phyloP scores from a whole-genome alignment of 2,888 invertebrate genomes.

The Rotaria magnacalcarata region DNA sequence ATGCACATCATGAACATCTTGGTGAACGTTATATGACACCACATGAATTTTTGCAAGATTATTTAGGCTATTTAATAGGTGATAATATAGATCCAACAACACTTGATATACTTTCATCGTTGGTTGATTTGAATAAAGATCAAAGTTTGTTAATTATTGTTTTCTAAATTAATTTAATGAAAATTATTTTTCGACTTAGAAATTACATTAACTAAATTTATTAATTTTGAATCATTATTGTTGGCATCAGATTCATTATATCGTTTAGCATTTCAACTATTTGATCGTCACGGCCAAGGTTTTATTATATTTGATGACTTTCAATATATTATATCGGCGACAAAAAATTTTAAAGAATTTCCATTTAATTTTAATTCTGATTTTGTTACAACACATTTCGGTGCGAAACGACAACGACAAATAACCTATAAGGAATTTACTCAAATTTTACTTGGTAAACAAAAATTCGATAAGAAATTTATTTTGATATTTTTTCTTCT shows the following conservation, averaged over 20 bases:
- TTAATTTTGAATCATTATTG: slow-evolving; percentile 90
- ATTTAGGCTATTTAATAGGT: slow-evolving; percentile 41
- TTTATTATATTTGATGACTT: slow-evolving; percentile 89
- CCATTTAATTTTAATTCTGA: slow-evolving; percentile 92
- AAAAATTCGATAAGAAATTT: background rate
- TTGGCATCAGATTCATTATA: slow-evolving; percentile 95
- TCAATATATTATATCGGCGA: slow-evolving; percentile 82
- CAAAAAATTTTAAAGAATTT: slow-evolving; percentile 79
- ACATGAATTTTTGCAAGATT: slow-evolving; percentile 44
- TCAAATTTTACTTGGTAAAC: slow-evolving; percentile 78
- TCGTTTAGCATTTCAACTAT: slow-evolving; percentile 94
- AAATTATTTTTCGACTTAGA: background rate
- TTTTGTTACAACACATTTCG: slow-evolving; percentile 91
- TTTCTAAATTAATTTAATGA: background rate
- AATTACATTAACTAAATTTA: slow-evolving; percentile 72
- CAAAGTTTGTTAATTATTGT: slow-evolving; percentile 13
- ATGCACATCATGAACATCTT: slow-evolving; percentile 22
- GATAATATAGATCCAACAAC: slow-evolving; percentile 44
- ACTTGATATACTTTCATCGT: slow-evolving; percentile 38
- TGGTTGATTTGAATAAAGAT: slow-evolving; percentile 45
- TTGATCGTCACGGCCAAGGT: slow-evolving; percentile 94
- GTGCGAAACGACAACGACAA: slow-evolving; percentile 75
- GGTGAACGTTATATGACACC: slow-evolving; percentile 32
- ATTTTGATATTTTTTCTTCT: too few relatives aligned
- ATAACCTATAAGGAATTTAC: slow-evolving; percentile 92